A percentile compares a stretch with the other conserved stretches of the same genome.
Conservation (phyloP, 2,888 invertebrate species). For the Platerodrilus igneus region DNA sequence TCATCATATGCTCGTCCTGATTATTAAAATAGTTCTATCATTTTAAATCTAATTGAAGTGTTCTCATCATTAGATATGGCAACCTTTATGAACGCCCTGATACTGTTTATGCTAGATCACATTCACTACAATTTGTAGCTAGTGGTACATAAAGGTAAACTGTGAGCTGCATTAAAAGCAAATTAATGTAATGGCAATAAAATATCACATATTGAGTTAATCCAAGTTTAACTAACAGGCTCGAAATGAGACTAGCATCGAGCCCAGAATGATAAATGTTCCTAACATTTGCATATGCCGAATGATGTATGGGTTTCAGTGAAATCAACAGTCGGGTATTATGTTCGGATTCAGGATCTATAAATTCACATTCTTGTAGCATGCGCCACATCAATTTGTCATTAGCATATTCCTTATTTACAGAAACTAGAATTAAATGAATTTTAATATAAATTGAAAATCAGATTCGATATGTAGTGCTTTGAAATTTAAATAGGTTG, state of each 20-base stretch:
- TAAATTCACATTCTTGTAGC: slow-evolving; percentile 37
- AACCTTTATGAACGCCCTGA: too few relatives aligned
- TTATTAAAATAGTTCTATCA: too few relatives aligned
- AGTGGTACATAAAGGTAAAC: slow-evolving; percentile 23
- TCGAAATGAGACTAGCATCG: slow-evolving; percentile 27
- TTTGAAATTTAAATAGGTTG: too few relatives aligned
- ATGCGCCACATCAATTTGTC: slow-evolving; percentile 42
- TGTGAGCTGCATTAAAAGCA: slow-evolving; percentile 38
- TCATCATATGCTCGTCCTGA: too few relatives aligned
- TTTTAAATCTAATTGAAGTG: too few relatives aligned
- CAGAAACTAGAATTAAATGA: too few relatives aligned
- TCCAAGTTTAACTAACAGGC: slow-evolving; percentile 27
- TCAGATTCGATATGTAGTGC: too few relatives aligned
- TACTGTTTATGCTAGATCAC: too few relatives aligned
- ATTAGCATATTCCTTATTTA: slow-evolving; percentile 32
- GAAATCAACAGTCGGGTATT: slow-evolving; percentile 47
- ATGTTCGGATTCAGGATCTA: slow-evolving; percentile 45
- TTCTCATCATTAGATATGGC: too few relatives aligned
- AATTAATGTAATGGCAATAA: slow-evolving; percentile 40
- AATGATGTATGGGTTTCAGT: slow-evolving; percentile 46
- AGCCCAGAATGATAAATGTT: slow-evolving; percentile 43
- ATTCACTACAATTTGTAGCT: neutral
- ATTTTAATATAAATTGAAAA: too few relatives aligned
- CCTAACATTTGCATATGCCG: slow-evolving; percentile 47
- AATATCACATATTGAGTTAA: slow-evolving; percentile 39